Evolutionary conservation across 2,797 vertebrate genomes (phyloP), one percentile per base, ranked within the genome.

Genomic region (Phoeniculus purpureus): DNA sequence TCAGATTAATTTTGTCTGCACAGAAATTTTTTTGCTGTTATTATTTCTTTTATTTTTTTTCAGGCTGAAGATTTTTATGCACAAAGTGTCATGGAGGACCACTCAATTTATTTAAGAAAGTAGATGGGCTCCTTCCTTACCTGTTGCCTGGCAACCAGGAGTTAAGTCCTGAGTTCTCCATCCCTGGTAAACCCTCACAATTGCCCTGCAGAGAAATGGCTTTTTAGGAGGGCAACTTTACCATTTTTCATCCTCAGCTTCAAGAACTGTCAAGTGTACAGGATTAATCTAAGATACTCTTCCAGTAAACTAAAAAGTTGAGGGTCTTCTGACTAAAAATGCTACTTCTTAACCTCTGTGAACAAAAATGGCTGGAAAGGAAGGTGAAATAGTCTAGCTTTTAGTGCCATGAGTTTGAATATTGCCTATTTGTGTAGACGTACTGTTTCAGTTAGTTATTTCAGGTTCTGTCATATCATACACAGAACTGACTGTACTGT

Each of bases 111-210:
- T 68, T 80, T 68, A 77, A 17, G 64, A 83, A 90, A 68, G 21
- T 27, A 61, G 50, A 80, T 76, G 43, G 82, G n/a, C 26, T 88
- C 25, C 29, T 79, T 85, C 76, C 37, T 82, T 81, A 70, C 29
- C 59, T 76, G 91, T 92, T 94, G 82, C 93, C 15, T 86, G 45
- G 94, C 86, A 96, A 95, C 89, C 0, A 1, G 59, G 27, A 78
- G 22, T 79, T 78, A 79, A 85, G 68, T 84, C 56, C 68, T 6
- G 13, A 50, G 9, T 86, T 70, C 72, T 85, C 2, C 51, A 84
- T 72, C 43, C 45, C 45, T 7, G 19, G 32, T 9, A 77, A 91
- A 60, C 15, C 52, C 26, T 56, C 3, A 12, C 5, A 8, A 52
- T 45, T 52, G 56, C 85, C 40, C 89, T 92, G 55, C 2, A 6